These are phyloP conservation scores for Typhlichthys eigenmanni DNA, from an alignment of 2,797 vertebrate genomes.

Conservation along the genomic window DNA sequence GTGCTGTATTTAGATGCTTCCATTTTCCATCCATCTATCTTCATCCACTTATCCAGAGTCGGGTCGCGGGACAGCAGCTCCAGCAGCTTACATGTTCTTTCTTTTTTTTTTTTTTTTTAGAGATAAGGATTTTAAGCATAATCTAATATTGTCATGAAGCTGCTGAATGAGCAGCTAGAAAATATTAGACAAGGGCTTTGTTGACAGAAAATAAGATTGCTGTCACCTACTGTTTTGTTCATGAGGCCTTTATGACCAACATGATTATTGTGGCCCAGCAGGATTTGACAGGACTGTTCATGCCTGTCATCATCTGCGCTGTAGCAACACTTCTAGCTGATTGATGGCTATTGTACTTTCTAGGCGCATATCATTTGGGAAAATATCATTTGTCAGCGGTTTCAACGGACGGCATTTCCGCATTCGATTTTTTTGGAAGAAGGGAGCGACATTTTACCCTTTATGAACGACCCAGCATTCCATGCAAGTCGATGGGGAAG, in stretches of 20 bases:
- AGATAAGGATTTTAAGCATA: slow-evolving; percentile 3
- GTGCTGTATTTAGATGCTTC: neutral
- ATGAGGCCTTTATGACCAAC: neutral
- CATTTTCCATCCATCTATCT: no score
- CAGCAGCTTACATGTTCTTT: no score
- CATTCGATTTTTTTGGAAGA: no score
- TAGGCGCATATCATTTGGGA: no score
- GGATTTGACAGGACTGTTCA: neutral
- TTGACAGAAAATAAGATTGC: neutral
- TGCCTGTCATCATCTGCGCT: neutral
- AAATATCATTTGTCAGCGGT: no score
- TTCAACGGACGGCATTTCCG: no score
- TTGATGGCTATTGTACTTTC: slow-evolving; percentile 12
- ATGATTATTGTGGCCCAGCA: neutral
- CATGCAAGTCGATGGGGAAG: no score
- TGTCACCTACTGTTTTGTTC: slow-evolving; percentile 7
- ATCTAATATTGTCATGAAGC: neutral
- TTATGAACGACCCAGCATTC: no score
- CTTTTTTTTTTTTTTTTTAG: neutral
- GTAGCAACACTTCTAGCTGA: neutral
- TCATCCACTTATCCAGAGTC: no score
- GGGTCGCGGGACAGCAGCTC: no score
- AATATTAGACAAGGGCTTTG: neutral
- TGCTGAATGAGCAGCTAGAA: slow-evolving; percentile 11
- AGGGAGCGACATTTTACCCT: no score